Percentiles rank a stretch among this genome's conserved stretches.
Conservation (phyloP, 2,888 invertebrate genomes). For the Melieria crassipennis region DNA sequence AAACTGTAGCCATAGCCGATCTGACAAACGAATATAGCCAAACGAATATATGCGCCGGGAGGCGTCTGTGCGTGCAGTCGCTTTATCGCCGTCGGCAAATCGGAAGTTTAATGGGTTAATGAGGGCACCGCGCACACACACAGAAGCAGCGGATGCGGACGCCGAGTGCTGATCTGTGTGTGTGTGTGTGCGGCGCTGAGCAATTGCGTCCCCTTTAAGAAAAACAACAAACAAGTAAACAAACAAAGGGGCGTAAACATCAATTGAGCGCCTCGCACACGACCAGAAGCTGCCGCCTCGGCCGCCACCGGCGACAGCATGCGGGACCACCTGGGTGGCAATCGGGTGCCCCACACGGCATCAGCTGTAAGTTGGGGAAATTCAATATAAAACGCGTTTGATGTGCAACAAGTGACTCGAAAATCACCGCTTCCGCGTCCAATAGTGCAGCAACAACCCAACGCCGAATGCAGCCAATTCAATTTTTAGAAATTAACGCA, state of each 20-base stretch:
- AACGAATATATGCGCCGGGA: not conserved
- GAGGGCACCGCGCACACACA: conserved; percentile 31
- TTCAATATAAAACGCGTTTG: too few relatives aligned
- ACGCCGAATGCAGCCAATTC: too few relatives aligned
- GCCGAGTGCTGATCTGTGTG: too few relatives aligned
- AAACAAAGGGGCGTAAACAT: conserved; percentile 21
- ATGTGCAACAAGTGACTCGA: too few relatives aligned
- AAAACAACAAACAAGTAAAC: conserved; percentile 12
- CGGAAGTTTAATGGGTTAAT: conserved; percentile 47
- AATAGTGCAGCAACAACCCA: too few relatives aligned
- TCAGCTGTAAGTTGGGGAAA: not conserved
- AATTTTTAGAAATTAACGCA: too few relatives aligned
- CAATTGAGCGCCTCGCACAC: conserved; percentile 28
- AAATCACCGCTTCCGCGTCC: too few relatives aligned
- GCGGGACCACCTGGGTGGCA: not conserved
- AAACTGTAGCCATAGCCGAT: not conserved
- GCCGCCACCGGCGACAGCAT: not conserved
- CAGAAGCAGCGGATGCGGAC: too few relatives aligned
- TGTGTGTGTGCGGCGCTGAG: too few relatives aligned
- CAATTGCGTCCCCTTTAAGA: not conserved
- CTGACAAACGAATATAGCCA: not conserved
- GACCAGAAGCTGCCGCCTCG: conserved; percentile 11
- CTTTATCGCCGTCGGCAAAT: conserved; percentile 39
- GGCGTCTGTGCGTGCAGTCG: conserved; percentile 2
- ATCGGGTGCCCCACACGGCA: not conserved